Conservation (phyloP, 1,140 invertebrate species). For the Alviniconcha marisindica region DNA sequence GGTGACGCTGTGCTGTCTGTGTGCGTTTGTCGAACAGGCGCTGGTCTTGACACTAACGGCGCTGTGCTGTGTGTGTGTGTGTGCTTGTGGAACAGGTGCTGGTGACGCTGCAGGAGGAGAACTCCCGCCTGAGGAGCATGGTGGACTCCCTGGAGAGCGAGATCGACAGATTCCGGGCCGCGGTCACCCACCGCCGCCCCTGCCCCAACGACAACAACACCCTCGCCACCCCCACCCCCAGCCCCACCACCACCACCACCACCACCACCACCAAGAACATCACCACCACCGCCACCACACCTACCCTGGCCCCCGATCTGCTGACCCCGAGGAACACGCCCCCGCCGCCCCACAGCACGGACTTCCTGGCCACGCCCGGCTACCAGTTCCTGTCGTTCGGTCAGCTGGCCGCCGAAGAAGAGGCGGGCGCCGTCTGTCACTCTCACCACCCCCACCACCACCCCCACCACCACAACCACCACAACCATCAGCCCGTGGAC, state of each 20-base stretch:
- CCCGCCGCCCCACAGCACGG: no score
- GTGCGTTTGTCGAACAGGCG: constrained; percentile 34
- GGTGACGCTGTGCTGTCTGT: no score
- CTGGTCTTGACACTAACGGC: no score
- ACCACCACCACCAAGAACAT: not conserved
- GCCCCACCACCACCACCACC: not conserved
- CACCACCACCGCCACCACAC: not conserved
- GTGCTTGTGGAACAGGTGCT: constrained; percentile 45
- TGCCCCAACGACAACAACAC: not conserved
- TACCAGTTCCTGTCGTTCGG: no score
- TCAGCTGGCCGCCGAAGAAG: no score
- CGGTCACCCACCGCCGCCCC: not conserved
- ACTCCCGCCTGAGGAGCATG: constrained; percentile 41
- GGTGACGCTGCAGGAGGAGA: constrained; percentile 45
- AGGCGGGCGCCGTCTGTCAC: not conserved
- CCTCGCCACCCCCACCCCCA: not conserved
- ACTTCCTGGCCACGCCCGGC: no score
- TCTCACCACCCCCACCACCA: not conserved
- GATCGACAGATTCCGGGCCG: constrained; percentile 32
- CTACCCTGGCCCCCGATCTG: no score
- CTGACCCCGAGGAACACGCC: no score
- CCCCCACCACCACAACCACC: not conserved
- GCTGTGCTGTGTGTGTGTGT: not conserved
- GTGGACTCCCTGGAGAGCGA: constrained; percentile 48
- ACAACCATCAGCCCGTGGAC: not conserved